phyloP scores from a whole-genome alignment of 1,140 invertebrate species.

The Lasaia peninsularis region DNA sequence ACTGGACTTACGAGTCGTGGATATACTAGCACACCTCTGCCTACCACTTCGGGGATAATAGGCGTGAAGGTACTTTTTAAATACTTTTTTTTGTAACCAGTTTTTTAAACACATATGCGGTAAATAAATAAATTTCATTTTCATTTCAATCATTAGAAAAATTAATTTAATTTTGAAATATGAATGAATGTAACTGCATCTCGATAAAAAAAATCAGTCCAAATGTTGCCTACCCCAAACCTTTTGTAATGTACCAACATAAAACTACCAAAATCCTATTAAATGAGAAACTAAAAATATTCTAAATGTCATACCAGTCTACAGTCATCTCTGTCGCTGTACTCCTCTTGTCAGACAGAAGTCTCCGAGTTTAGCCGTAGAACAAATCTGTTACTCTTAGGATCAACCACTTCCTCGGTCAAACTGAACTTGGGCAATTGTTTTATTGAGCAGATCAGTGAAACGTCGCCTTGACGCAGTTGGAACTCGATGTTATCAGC shows the following conservation, averaged over 20 bases:
- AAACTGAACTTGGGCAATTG: conserved; percentile 95
- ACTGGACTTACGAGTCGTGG: too few species aligned
- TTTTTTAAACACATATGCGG: too few species aligned
- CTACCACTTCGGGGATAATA: too few species aligned
- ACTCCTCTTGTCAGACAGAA: conserved; percentile 87
- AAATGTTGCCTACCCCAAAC: too few species aligned
- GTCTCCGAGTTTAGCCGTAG: conserved; percentile 96
- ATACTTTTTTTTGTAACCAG: too few species aligned
- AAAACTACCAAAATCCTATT: neutral
- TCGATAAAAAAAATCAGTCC: too few species aligned
- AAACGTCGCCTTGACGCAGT: conserved; percentile 94
- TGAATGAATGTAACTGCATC: too few species aligned
- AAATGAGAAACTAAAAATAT: conserved; percentile 26
- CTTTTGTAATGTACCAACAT: neutral
- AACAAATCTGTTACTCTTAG: conserved; percentile 97
- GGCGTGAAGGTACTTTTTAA: too few species aligned
- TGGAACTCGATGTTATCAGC: conserved; percentile 91
- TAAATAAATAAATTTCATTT: too few species aligned
- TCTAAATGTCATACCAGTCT: conserved; percentile 62
- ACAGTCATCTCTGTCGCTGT: conserved; percentile 36
- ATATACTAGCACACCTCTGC: too few species aligned
- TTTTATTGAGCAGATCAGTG: conserved; percentile 90
- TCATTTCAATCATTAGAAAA: too few species aligned
- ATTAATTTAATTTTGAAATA: too few species aligned
- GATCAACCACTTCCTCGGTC: conserved; percentile 96